These are phyloP conservation scores for Alectura lathami DNA, from an alignment of 2,113 vertebrate genomes.

Conservation along the genomic window DNA sequence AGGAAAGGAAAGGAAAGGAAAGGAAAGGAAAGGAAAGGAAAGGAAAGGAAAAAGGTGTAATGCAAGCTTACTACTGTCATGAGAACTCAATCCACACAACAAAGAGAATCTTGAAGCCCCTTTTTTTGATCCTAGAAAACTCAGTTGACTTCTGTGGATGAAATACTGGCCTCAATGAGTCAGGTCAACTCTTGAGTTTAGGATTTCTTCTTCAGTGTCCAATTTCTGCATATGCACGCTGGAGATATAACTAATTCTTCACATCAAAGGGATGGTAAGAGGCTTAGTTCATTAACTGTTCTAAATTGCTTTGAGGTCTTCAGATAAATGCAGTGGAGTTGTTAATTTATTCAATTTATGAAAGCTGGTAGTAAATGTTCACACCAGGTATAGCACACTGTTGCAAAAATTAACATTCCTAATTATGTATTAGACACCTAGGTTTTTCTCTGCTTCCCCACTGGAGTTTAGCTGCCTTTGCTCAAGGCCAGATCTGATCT, in stretches of 20 bases:
- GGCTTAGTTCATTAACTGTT: conserved; percentile 28
- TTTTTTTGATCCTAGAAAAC: neutral
- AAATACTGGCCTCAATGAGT: neutral
- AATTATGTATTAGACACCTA: neutral
- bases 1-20: neutral
- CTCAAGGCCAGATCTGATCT: neutral
- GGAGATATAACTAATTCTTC: conserved; percentile 50
- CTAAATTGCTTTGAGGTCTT: conserved; percentile 30
- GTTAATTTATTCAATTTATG: conserved; percentile 17
- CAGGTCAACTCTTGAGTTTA: conserved; percentile 41
- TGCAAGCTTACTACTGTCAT: neutral
- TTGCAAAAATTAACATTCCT: conserved; percentile 24
- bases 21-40: neutral
- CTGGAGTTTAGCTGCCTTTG: neutral
- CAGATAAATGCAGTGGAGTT: neutral
- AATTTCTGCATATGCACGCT: conserved; percentile 31
- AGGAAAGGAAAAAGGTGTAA: neutral
- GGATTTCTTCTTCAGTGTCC: neutral
- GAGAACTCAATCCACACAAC: neutral
- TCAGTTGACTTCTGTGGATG: neutral
- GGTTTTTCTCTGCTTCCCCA: neutral
- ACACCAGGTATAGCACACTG: neutral
- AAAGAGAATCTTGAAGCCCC: neutral
- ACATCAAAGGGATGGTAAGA: conserved; percentile 24
- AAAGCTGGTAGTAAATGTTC: neutral